Evolutionary conservation across 1,140 invertebrate species (phyloP), one percentile per base, ranked within the genome.

Genomic region (Sinella curviseta): DNA sequence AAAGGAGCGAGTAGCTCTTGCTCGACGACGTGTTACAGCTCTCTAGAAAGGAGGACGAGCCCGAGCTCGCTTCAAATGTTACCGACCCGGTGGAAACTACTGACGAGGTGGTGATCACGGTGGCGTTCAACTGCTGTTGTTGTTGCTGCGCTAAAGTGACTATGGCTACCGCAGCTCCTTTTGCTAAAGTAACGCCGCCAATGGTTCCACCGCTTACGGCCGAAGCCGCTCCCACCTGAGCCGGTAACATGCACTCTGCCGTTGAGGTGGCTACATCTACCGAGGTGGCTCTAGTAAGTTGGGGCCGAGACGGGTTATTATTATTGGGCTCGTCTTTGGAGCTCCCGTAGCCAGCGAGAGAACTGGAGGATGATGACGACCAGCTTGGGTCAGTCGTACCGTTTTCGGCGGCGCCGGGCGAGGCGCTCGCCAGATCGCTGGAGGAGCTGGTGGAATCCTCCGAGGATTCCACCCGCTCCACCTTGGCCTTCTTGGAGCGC

Each of bases 311-410:
- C 16, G 30, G 34, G 17, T n/a, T 36, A 35, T n/a, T 54, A 48
- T 16, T 54, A 36, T 3, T 39, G 35, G 78, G 76, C 34, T 81
- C 82, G 28, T 82, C 77, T 31, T 55, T 78, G 30, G 76, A 70
- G n/a, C 79, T 80, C 0, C 79, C 78, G 34, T 80, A 80, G 26
- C 82, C 82, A 0, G 76, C 80, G 0, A 82, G 55, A 24, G 60
- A 79, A 26, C 73, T 77, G 31, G 81, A 81, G 14, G 78, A 80
- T 65, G 77, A 77, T 33, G 80, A 81, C 3, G 81, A 82, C 83
- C 83, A 84, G 2, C 79, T 81, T 0, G 83, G 83, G 31, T 84
- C 83, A 28, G 83, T 84, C 8, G 83, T 84, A 31, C 83, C 83
- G 26, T 81, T 77, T 74, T 81, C 81, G 0, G 80, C 78, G 8